Evolutionary conservation across 2,797 vertebrate species (phyloP), one percentile per base, ranked within the genome.

Genomic region (Centropyge bicolor): DNA sequence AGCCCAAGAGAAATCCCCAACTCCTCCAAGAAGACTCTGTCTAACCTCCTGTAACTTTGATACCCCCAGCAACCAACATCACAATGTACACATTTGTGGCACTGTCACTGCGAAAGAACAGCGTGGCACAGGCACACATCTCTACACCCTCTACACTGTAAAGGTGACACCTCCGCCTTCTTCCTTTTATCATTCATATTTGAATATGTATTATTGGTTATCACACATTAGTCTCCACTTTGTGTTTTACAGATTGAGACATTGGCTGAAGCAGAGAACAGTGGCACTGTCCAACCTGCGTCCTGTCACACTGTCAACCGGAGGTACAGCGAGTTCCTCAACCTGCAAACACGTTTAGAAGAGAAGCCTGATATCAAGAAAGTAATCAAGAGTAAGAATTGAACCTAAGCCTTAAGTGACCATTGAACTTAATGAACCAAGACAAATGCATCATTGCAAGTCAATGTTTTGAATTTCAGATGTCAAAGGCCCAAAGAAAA

Each of bases 241-340:
- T 76, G 35, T 76, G 12, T 81, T 62, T 80, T 51, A 65, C 89
- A 99, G 98, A 99, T 98, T 35, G 97, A 98, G 81, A 98, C 95
- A 0, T 89, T 93, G 10, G 64, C 95, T 73, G 95, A 96, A 8
- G 40, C 92, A 0, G 97, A 97, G 59, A 91, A 79, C 0, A 7
- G 80, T 0, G 91, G 88, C 12, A 66, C 80, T 79, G 88, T 41
- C 40, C 86, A 74, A 1, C 74, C 76, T 22, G 40, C 24, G 55
- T 94, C 95, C 1, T 96, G 95, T 68, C 98, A 96, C 88, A 95
- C 95, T 0, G 96, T 99, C 48, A 98, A 97, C 85, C 96, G 97
- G 20, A 96, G 98, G 41, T 99, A 99, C 89, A 98, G 97, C 0
- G 98, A 99, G 91, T 99, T 99, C 93, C 95, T 99, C 87, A 98